phyloP scores from a whole-genome alignment of 2,113 vertebrate genomes.

The Phyllostomus discolor region DNA sequence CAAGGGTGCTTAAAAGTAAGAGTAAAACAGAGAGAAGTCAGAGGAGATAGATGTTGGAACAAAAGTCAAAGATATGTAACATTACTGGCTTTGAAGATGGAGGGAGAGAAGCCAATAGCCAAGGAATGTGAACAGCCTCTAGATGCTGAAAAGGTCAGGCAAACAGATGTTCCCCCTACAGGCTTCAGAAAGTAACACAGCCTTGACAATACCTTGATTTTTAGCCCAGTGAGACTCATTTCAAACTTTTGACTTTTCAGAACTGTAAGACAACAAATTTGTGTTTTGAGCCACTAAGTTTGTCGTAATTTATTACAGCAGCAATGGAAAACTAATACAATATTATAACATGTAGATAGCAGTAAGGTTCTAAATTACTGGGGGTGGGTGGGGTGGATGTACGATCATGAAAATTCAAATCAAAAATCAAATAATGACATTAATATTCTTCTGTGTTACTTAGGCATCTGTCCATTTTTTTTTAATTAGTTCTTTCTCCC shows the following conservation, averaged over 20 bases:
- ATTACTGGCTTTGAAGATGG: neutral
- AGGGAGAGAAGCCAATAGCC: neutral
- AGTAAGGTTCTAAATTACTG: neutral
- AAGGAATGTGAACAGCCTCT: neutral
- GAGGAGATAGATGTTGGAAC: neutral
- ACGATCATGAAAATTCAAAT: slow-evolving; percentile 10
- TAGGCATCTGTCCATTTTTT: slow-evolving; percentile 14
- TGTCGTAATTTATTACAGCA: neutral
- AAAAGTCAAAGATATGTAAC: neutral
- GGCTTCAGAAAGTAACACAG: neutral
- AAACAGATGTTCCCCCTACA: neutral
- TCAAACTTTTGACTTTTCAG: neutral
- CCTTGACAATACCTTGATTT: neutral
- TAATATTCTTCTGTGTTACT: slow-evolving; percentile 25
- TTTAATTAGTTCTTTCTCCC: neutral
- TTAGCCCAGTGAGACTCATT: neutral
- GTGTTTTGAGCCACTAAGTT: neutral
- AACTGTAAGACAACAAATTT: neutral
- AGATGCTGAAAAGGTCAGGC: neutral
- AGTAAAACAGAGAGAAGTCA: neutral
- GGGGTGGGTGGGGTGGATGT: neutral
- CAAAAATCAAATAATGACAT: slow-evolving; percentile 37
- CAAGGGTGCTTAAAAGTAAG: neutral
- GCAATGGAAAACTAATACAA: neutral
- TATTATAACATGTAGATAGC: neutral